Evolutionary conservation across 2,888 invertebrate genomes (phyloP), one percentile per base, ranked within the genome.

Genomic region (Diadegma fenestrale): DNA sequence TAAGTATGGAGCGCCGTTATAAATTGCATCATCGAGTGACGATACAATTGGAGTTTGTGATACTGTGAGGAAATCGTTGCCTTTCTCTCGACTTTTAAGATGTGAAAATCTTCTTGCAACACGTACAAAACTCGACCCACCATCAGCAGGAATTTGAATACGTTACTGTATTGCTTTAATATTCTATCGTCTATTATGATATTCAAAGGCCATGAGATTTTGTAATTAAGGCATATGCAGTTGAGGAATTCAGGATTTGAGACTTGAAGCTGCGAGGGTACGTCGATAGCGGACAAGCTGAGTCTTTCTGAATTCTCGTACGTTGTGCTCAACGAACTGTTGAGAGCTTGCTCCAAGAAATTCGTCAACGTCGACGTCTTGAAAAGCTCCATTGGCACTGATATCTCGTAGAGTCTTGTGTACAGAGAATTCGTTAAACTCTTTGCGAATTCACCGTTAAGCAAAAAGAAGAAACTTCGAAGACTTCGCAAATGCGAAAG

Each of bases 391-490:
- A 95, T 94, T 0, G 97, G 97, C 88, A 95, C 95, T 41, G 95
- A 93, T 0, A 96, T 96, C n/a, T 95, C 95, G 78, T 96, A 96
- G 73, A 97, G 92, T 86, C 96, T 96, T 0, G 95, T 94, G 87
- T 97, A 97, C 82, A 97, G 93, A 87, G 96, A 96, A 72, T 96
- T 95, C 48, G 97, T 97, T 19, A 97, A 95, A 87, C 96, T 96
- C 45, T 95, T 95, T 0, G 96, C 96, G 92, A 97, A 97, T 93
- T 97, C 97, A 0, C 97, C 97, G 88, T 97, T 97, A 94, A 97
- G 95, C 33, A 97, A 92, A 89, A 97, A 97, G 92, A 96, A 97
- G 89, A 96, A 97, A 91, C 97, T 96, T 66, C 97, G 95, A n/a
- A 97, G 93, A 92, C 96, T 96, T 64, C 95, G 95, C 87, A 97